phyloP scores from a whole-genome alignment of 2,797 vertebrate species.

The Gymnodraco acuticeps region DNA sequence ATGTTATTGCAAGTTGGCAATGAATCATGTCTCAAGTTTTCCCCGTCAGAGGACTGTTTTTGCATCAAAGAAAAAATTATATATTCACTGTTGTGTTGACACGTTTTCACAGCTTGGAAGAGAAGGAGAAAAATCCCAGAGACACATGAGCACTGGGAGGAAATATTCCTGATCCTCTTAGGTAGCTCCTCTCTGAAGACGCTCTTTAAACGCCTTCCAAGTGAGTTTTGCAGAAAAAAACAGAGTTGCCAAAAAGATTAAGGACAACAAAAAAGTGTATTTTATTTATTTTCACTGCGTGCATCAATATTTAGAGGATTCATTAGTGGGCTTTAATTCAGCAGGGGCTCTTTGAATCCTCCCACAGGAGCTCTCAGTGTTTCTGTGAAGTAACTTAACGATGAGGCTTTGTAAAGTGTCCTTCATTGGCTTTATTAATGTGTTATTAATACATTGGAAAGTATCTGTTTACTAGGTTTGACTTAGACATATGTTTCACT shows the following conservation, averaged over 20 bases:
- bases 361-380: slow-evolving; percentile 12
- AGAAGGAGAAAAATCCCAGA: slow-evolving; percentile 1
- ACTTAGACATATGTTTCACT: slow-evolving; percentile 12
- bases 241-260: slow-evolving; percentile 54
- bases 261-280: slow-evolving; percentile 38
- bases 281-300: slow-evolving; percentile 44
- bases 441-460: neutral
- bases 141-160: slow-evolving; percentile 16
- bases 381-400: slow-evolving; percentile 38
- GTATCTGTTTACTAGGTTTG: slow-evolving; percentile 32
- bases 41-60: neutral
- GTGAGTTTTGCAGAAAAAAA: slow-evolving; percentile 48
- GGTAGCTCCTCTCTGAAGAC: slow-evolving; percentile 41
- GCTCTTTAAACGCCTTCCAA: slow-evolving; percentile 57
- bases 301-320: slow-evolving; percentile 41
- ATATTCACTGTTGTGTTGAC: slow-evolving; percentile 29
- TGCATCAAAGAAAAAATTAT: slow-evolving; percentile 1
- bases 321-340: slow-evolving; percentile 53
- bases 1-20: neutral
- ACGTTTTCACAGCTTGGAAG: slow-evolving; percentile 30
- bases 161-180: slow-evolving; percentile 39
- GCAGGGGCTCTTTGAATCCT: slow-evolving; percentile 47
- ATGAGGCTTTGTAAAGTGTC: slow-evolving; percentile 41
- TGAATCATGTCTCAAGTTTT: neutral
- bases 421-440: slow-evolving; percentile 9